Evolutionary conservation across 2,888 invertebrate genomes (phyloP).

Genomic region (Apeira syringaria): DNA sequence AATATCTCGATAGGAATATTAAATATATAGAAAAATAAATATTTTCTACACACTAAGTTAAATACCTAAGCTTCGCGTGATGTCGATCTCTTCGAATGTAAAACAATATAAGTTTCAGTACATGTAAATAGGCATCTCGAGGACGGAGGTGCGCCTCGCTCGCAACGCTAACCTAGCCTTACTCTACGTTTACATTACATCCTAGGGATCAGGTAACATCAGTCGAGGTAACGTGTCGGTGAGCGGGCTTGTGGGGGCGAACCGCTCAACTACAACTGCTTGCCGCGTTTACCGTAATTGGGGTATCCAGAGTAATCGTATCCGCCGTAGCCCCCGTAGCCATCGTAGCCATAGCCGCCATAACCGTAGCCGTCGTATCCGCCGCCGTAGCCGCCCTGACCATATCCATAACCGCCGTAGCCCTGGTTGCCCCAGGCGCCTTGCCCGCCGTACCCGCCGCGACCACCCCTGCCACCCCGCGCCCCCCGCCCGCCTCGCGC

Average conservation of each 20-base stretch:
- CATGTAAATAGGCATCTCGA: constrained; percentile 75
- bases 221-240: constrained; percentile 83
- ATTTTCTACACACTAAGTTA: constrained; percentile 82
- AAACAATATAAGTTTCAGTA: constrained; percentile 57
- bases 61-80: constrained; percentile 80
- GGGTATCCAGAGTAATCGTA: constrained; percentile 92
- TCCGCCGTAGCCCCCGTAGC: constrained; percentile 90
- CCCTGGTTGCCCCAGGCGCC: constrained; percentile 87
- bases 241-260: constrained; percentile 69
- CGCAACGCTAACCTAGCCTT: constrained; percentile 67
- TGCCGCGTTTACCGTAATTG: constrained; percentile 90
- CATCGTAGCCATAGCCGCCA: constrained; percentile 89
- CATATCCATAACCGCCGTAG: constrained; percentile 88
- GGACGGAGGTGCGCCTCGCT: constrained; percentile 76
- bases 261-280: constrained; percentile 74
- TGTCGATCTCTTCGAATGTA: constrained; percentile 71
- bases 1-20: constrained; percentile 82
- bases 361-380: constrained; percentile 90
- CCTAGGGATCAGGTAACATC: constrained; percentile 82
- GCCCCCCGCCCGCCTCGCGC: constrained; percentile 86
- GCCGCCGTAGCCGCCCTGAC: constrained; percentile 88
- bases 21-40: constrained; percentile 78
- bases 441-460: constrained; percentile 86
- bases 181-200: constrained; percentile 76
- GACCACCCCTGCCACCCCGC: constrained; percentile 88